Conservation (phyloP, 2,113 vertebrate genomes). For the Sphyrna mokarran region DNA sequence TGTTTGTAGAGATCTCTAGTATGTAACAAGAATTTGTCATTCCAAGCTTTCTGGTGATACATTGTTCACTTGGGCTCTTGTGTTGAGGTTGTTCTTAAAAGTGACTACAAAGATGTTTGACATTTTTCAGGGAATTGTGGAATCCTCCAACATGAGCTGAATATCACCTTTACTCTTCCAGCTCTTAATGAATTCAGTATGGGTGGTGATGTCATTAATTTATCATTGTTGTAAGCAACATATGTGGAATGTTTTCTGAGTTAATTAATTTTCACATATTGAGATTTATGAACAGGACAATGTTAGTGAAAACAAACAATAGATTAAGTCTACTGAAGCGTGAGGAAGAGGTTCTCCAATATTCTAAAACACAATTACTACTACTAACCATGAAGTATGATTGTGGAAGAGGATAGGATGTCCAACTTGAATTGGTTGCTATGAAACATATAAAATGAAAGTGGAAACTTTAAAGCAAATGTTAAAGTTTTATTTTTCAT, state of each 20-base stretch:
- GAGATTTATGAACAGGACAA: background rate
- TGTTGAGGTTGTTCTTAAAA: too few species aligned
- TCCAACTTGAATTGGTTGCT: background rate
- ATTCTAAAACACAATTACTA: background rate
- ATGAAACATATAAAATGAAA: background rate
- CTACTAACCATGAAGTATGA: background rate
- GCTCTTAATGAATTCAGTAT: background rate
- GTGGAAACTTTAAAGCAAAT: too few species aligned
- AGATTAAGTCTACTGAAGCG: background rate
- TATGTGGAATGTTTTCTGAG: too few species aligned
- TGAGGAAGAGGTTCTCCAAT: background rate
- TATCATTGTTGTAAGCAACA: background rate
- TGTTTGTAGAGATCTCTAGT: background rate
- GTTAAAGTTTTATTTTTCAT: too few species aligned
- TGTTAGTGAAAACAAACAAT: background rate
- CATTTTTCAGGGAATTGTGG: background rate
- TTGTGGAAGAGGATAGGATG: background rate
- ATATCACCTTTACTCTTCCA: background rate
- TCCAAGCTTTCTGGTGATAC: background rate
- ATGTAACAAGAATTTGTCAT: background rate
- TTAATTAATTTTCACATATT: too few species aligned
- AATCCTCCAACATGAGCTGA: background rate
- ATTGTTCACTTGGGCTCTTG: background rate
- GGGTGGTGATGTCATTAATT: background rate
- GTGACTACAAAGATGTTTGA: background rate